Base-by-base conservation (phyloP, 35 echinoderm and acorn worm species). In the Apostichopus californicus region DNA sequence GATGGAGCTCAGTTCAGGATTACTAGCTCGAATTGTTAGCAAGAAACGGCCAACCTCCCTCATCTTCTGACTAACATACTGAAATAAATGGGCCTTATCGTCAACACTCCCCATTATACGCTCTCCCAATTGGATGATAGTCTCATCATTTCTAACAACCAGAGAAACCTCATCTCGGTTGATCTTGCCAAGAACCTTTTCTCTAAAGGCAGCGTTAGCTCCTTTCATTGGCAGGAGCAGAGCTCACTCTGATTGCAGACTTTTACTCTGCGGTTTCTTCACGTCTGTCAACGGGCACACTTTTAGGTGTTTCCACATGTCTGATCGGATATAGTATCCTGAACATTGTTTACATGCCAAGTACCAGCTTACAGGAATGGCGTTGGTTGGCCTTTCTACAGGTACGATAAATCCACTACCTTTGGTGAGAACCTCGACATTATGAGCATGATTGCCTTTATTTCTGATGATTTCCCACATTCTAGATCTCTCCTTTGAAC, bases 381-480 rank as follows among this genome's bases (percentile, higher is more conserved):
- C 46, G 80, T 77, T 90, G 9, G 91, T 81, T 77, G 94, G 94
- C 73, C 94, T 54, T 71, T 93, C 93, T 5, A 56, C 87, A 4
- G 94, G 94, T 73, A 95, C 93, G 52, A 95, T 23, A 11, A 66
- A 78, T 54, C 94, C 94, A n/a, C 63, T 75, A 12, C 77, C 79
- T 26, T 82, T 24, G 63, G 75, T 92, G 21, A 95, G 57, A 21
- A 93, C 94, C 34, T 90, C 56, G 22, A 92, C 5, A 54, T 95
- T 95, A 73, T 95, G 94, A 12, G 91, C 84, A 95, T 95, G 94
- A 59, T 95, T 95, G 12, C 94, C 94, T 54, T 93, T 95, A 77
- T 95, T 95, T 8, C 82, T 0, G 9, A 95, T 25, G 56, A 93
- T 3, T 8, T 93, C 91, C 15, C 93, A 63, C 24, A 93, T 57